Base-by-base conservation (phyloP, 2,888 invertebrate genomes). In the Crocallis elinguaria region DNA sequence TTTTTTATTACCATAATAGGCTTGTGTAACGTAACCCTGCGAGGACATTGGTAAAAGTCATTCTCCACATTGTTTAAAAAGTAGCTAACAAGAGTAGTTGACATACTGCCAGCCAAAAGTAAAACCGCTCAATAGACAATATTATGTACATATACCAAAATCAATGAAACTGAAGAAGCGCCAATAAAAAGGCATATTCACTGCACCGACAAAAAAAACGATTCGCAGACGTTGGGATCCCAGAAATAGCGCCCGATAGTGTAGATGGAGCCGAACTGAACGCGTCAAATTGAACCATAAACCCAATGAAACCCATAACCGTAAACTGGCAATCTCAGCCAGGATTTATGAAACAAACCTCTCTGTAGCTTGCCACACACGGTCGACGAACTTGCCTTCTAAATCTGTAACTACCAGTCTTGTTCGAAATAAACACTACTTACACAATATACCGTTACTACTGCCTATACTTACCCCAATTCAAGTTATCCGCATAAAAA, bases 241-340 rank as follows among this genome's bases (percentile, higher is more conserved):
- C 69, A 60, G 64, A 71, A 69, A 75, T 76, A 75, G 67, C 61
- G 57, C 62, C 45, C 49, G 77, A 76, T 73, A 72, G 71, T 65
- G 62, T 57, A 60, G 66, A 73, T 75, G 71, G 68, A 70, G 73
- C 68, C 66, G 67, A 69, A 67, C 74, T 73, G 73, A 78, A 76
- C 75, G 71, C 73, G 72, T 74, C 75, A 75, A 75, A 82, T 79
- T 77, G 71, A 81, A 76, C 74, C 77, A 74, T 78, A 74, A 77
- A 76, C 71, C 67, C 74, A 81, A 76, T 82, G 74, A 74, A 80
- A 77, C 73, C 78, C 73, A 77, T 78, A 76, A 77, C 74, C 76
- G 72, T 82, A 79, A 79, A 81, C 68, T 75, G 64, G 70, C 75
- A 77, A 79, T 76, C 70, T 71, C 63, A 73, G 73, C 67, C 71